Evolutionary conservation across 2,113 vertebrate species (phyloP).

Genomic region (Chitala chitala): DNA sequence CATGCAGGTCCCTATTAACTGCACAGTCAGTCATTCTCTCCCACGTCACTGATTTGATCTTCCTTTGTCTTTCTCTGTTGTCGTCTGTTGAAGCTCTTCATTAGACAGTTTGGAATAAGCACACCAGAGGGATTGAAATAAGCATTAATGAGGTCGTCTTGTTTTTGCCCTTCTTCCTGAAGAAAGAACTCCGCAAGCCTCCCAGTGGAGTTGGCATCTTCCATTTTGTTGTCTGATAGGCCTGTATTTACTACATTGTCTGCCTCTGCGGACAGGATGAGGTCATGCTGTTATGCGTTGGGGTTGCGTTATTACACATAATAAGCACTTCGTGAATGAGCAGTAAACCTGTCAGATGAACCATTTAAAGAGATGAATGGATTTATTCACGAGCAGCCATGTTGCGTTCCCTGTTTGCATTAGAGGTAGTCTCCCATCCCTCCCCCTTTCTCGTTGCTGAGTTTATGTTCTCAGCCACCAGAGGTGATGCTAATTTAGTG

Average conservation of each 20-base stretch:
- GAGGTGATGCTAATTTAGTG: too few relatives aligned
- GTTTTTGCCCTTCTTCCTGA: neutral
- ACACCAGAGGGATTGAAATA: neutral
- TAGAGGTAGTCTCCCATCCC: neutral
- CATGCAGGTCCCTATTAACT: neutral
- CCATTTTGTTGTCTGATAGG: neutral
- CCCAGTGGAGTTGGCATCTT: neutral
- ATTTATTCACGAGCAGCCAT: too few relatives aligned
- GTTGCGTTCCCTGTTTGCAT: neutral
- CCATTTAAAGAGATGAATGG: neutral
- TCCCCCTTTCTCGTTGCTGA: neutral
- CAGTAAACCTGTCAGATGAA: neutral
- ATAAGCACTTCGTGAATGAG: constrained; percentile 8
- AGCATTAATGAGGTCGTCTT: neutral
- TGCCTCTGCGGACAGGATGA: neutral
- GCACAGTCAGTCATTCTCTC: too few relatives aligned
- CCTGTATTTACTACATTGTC: neutral
- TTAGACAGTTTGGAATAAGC: too few relatives aligned
- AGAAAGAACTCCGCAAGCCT: neutral
- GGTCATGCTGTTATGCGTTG: neutral
- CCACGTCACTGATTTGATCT: too few relatives aligned
- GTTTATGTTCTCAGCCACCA: neutral
- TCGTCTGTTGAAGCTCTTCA: too few relatives aligned
- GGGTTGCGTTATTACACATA: neutral
- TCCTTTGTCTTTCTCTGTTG: neutral